Evolutionary conservation across 2,797 vertebrate species (phyloP), one percentile per base, ranked within the genome.

Genomic region (Peromyscus eremicus): DNA sequence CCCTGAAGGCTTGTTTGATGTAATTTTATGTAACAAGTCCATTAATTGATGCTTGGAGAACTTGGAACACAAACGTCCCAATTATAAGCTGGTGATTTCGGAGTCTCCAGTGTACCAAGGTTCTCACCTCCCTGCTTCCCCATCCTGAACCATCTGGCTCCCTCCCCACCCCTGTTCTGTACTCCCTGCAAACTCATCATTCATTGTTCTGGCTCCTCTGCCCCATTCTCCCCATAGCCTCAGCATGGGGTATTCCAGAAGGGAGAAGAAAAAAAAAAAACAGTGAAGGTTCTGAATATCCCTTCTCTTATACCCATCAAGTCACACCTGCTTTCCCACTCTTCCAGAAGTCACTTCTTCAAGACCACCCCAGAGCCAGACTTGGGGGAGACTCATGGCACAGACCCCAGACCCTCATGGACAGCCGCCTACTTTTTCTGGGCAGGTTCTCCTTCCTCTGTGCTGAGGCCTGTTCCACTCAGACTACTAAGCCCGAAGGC

Each of bases 381-480:
- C 87, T 84, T 64, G 25, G 43, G 86, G 32, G n/a, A 95, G 70
- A 52, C 34, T 84, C 80, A 94, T n/a, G 87, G 95, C 95, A 89
- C 46, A 79, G 91, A 96, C 80, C 60, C 66, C 91, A 94, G 89
- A 71, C 87, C 82, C 83, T 84, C 89, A 9, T 1, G 14, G 37
- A 70, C 29, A 92, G 37, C 92, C 19, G 75, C 60, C 90, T 46
- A 60, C 84, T 68, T 88, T 83, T 94, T 92, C 95, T 86, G 29
- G 70, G 81, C 90, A 92, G 62, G 34, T 86, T 66, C 46, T 80
- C 68, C 71, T 80, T 92, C 49, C 57, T 88, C 83, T 97, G 37
- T 95, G 96, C 89, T 25, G 52, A 90, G 73, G 79, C 91, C 92
- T 95, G 60, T 89, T 88, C 91, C 60, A 89, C 52, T 71, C 25